phyloP scores from a whole-genome alignment of 2,888 invertebrate genomes.

The Lepidocyrtinus sp. region DNA sequence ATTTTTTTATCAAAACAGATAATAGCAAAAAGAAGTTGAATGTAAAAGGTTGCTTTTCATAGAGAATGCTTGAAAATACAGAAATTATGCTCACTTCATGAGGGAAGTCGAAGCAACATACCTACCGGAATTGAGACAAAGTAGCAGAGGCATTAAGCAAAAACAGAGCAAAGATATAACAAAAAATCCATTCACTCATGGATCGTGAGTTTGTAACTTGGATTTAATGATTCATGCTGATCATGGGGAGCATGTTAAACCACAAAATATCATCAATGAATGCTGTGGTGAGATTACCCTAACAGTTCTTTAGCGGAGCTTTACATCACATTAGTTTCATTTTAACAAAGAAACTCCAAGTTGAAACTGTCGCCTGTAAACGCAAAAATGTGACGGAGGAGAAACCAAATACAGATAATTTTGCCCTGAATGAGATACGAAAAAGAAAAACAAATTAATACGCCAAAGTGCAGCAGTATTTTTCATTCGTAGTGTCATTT shows the following conservation, averaged over 20 bases:
- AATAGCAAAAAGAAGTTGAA: too few species aligned
- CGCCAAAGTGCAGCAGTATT: too few species aligned
- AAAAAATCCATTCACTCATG: slow-evolving; percentile 12
- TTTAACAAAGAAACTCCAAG: neutral
- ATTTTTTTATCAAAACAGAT: too few species aligned
- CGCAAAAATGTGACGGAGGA: slow-evolving; percentile 1
- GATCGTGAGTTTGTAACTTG: neutral
- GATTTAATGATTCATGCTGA: slow-evolving; percentile 14
- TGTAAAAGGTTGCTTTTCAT: too few species aligned
- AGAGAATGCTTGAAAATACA: neutral
- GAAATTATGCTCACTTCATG: too few species aligned
- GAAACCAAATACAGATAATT: neutral
- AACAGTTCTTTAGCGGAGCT: neutral
- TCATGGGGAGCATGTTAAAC: slow-evolving; percentile 30
- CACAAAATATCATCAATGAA: slow-evolving; percentile 50
- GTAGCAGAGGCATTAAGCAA: slow-evolving; percentile 12
- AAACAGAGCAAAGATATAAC: slow-evolving; percentile 34
- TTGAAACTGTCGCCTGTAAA: neutral
- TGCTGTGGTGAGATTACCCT: slow-evolving; percentile 22
- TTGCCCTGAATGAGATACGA: neutral
- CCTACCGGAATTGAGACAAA: slow-evolving; percentile 11
- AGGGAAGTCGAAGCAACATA: neutral
- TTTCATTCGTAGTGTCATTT: too few species aligned
- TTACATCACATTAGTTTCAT: slow-evolving; percentile 5
- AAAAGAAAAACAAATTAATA: too few species aligned